Evolutionary conservation across 2,113 vertebrate species (phyloP), one percentile per base, ranked within the genome.

Genomic region (Sigmodon hispidus): DNA sequence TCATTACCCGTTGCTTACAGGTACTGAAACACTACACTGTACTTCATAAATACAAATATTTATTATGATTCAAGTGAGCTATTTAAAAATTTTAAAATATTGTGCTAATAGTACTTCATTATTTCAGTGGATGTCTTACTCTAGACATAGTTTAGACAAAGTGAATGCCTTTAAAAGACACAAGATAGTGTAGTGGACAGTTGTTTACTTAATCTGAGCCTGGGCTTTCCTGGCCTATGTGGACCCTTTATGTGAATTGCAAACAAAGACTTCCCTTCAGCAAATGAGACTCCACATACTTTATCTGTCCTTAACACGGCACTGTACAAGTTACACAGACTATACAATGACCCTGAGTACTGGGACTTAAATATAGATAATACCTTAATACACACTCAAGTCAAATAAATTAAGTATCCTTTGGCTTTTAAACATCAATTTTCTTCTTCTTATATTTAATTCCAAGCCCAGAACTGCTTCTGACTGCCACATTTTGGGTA

Each of bases 271-370:
- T 87, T 81, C 9, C 15, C 5, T 52, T 40, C 40, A 48, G 16
- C 48, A 81, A 9, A 67, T 4, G 17, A 70, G 24, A 93, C 8
- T 4, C 59, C 6, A 5, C 5, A 48, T 83, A 40, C 17, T 19
- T 67, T n/a, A 67, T 81, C n/a, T 45, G 36, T 59, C 11, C 1
- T 29, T 86, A 69, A 83, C 48, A 63, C 26, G 24, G 24, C 3
- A 48, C 2, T 45, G 1, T 7, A 3, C 1, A 61, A 55, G 2
- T 11, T 79, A 26, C 84, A 63, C 21, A 86, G 7, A 2, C 7
- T 40, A 24, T 1, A 57, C 3, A 4, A 7, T 29, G 10, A 34
- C 24, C 36, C 67, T 73, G 0, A 3, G 36, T 59, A 3, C 1
- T 13, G 10, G 17, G 5, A 67, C 0, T 21, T 17, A 31, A 31